Evolutionary conservation across 1,140 invertebrate genomes (phyloP).

Genomic region (Heliconius hermathena): DNA sequence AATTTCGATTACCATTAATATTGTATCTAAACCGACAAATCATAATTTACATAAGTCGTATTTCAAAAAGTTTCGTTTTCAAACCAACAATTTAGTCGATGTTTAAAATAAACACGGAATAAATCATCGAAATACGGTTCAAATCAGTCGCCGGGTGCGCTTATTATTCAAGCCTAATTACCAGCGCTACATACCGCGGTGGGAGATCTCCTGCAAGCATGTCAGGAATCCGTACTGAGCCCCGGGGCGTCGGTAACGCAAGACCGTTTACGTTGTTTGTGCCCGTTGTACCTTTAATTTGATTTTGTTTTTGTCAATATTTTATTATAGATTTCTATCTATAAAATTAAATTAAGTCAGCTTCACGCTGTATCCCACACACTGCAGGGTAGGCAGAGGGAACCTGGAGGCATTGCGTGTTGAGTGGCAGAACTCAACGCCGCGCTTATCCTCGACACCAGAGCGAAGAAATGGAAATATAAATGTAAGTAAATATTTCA

Average conservation of each 20-base stretch:
- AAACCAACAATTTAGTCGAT: not conserved
- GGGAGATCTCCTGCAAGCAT: constrained; percentile 50
- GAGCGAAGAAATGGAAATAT: too few relatives aligned
- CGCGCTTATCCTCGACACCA: too few relatives aligned
- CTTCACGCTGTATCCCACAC: too few relatives aligned
- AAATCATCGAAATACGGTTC: constrained; percentile 45
- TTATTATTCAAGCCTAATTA: constrained; percentile 64
- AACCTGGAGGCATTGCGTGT: too few relatives aligned
- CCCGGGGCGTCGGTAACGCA: constrained; percentile 54
- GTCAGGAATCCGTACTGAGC: constrained; percentile 55
- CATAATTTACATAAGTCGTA: constrained; percentile 14
- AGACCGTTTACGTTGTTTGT: constrained; percentile 27
- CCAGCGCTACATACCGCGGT: constrained; percentile 60
- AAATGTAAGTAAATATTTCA: too few relatives aligned
- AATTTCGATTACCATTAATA: constrained; percentile 1
- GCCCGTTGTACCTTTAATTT: not conserved
- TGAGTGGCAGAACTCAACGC: too few relatives aligned
- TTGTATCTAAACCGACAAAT: not conserved
- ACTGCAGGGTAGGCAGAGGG: too few relatives aligned
- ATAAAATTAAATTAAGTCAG: too few relatives aligned
- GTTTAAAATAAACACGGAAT: constrained; percentile 18
- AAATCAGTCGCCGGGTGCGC: constrained; percentile 60
- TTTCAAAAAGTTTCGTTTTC: not conserved
- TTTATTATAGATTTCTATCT: too few relatives aligned
- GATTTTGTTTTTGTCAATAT: not conserved